These are phyloP conservation scores for Turritopsis dohrnii DNA, from an alignment of 30 jellyfish, hydroid and myxozoan species.

Conservation along the genomic window DNA sequence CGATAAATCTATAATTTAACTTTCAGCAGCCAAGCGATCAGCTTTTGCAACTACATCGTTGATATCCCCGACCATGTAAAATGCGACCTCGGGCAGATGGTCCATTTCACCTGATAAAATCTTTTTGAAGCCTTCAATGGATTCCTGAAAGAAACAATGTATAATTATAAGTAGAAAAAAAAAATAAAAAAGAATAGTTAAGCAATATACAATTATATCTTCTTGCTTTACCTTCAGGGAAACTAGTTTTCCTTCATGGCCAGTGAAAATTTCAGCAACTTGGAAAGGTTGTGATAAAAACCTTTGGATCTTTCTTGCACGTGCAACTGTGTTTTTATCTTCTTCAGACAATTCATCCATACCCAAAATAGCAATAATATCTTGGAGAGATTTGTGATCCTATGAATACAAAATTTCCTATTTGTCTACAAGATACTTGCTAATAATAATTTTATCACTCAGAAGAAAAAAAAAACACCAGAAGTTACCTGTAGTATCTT, in stretches of 20 bases:
- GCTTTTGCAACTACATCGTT: constrained; percentile 97
- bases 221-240: constrained; percentile 49
- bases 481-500: constrained; percentile 84
- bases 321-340: constrained; percentile 74
- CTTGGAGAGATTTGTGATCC: constrained; percentile 98
- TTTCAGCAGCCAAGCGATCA: constrained; percentile 83
- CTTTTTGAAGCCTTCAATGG: constrained; percentile 91
- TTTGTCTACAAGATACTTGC: constrained; percentile 12
- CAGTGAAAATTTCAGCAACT: constrained; percentile 93
- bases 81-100: constrained; percentile 99
- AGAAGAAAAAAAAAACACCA: too few relatives aligned
- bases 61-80: constrained; percentile 96
- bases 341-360: constrained; percentile 99
- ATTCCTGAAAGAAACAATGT: constrained; percentile 48
- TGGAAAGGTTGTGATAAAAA: constrained; percentile 97
- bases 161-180: neutral
- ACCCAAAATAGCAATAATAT: constrained; percentile 96
- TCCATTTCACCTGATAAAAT: constrained; percentile 90
- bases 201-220: neutral
- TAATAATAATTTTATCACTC: too few relatives aligned
- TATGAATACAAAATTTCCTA: constrained; percentile 40
- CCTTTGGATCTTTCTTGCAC: constrained; percentile 83
- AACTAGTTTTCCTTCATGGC: constrained; percentile 89
- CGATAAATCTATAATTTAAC: constrained; percentile 24
- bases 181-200: neutral